phyloP scores from a whole-genome alignment of 1,140 invertebrate genomes.

The Himalopsyche phryganea region DNA sequence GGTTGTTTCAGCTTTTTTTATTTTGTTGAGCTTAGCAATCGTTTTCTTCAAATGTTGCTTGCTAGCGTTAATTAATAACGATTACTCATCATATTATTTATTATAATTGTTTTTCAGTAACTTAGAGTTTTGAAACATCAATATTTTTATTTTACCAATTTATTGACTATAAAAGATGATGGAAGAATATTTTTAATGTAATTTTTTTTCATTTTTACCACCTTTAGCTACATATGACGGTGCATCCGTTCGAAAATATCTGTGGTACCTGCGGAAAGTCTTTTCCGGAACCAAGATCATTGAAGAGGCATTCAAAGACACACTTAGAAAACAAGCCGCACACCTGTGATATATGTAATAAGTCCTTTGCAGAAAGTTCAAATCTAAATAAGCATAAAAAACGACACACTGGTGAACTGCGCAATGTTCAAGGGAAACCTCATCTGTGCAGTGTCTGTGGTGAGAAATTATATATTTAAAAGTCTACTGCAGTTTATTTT shows the following conservation, averaged over 20 bases:
- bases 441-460: conserved; percentile 48
- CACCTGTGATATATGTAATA: conserved; percentile 50
- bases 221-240: conserved; percentile 42
- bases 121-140: too few species aligned
- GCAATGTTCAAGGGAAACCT: conserved; percentile 46
- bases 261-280: conserved; percentile 15
- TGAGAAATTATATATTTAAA: conserved; percentile 3
- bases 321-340: conserved; percentile 47
- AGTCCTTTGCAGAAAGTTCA: conserved; percentile 52
- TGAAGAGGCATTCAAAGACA: conserved; percentile 49
- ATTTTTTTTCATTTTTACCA: conserved; percentile 5
- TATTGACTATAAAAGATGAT: too few species aligned
- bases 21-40: too few species aligned
- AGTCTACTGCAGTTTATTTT: neutral
- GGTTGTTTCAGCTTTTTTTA: too few species aligned
- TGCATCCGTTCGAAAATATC: conserved; percentile 38
- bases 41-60: too few species aligned
- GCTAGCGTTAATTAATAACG: too few species aligned
- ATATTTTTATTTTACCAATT: too few species aligned
- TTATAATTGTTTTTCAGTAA: too few species aligned
- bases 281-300: conserved; percentile 41
- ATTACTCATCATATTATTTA: too few species aligned
- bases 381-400: conserved; percentile 52
- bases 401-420: conserved; percentile 48
- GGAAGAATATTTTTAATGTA: too few species aligned